Evolutionary conservation across 2,888 invertebrate genomes (phyloP).

Genomic region (Plagodis dolabraria): DNA sequence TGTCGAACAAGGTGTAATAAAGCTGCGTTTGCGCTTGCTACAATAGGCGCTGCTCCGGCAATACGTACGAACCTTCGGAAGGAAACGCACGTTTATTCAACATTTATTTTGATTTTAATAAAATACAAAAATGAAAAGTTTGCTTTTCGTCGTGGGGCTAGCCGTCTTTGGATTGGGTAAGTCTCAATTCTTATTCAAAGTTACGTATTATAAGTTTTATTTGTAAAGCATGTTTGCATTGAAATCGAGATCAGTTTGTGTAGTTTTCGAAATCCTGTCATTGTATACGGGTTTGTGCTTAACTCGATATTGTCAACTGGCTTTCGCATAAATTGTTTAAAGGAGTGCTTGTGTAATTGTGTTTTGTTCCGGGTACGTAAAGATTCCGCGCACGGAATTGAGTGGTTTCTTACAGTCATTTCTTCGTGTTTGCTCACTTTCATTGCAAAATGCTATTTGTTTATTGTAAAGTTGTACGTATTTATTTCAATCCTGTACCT

Average conservation of each 20-base stretch:
- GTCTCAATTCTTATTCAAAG: slow-evolving; percentile 38
- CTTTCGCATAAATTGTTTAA: neutral
- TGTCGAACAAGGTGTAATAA: slow-evolving; percentile 48
- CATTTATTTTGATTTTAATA: slow-evolving; percentile 42
- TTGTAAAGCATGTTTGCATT: slow-evolving; percentile 22
- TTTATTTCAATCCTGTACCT: too few species aligned
- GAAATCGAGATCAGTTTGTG: slow-evolving; percentile 22
- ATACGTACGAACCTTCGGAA: slow-evolving; percentile 72
- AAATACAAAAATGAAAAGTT: slow-evolving; percentile 65
- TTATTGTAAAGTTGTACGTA: too few species aligned
- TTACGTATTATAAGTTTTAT: slow-evolving; percentile 3
- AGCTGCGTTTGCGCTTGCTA: slow-evolving; percentile 54
- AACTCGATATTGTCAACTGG: slow-evolving; percentile 18
- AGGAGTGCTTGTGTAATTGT: slow-evolving; percentile 2
- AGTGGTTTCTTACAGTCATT: neutral
- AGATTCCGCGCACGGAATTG: slow-evolving; percentile 10
- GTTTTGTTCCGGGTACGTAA: slow-evolving; percentile 5
- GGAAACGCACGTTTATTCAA: slow-evolving; percentile 65
- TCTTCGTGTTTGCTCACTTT: neutral
- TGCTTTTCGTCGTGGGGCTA: slow-evolving; percentile 59
- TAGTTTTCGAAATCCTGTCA: slow-evolving; percentile 18
- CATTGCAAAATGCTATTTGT: neutral
- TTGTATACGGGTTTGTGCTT: slow-evolving; percentile 12
- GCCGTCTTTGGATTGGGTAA: slow-evolving; percentile 68
- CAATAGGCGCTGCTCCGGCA: slow-evolving; percentile 60